Evolutionary conservation across 2,888 invertebrate genomes (phyloP).

Genomic region (Andrena camellia): DNA sequence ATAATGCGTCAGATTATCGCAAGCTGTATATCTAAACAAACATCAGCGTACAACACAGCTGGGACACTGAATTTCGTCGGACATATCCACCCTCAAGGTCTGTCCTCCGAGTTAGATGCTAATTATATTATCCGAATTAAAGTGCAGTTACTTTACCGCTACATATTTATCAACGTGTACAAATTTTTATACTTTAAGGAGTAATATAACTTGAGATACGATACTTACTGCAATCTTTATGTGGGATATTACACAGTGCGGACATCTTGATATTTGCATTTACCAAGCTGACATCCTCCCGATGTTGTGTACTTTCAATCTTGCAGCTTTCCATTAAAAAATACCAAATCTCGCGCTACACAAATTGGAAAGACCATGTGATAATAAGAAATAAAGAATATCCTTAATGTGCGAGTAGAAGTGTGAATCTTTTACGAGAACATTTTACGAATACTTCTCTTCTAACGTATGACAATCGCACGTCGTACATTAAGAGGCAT

Average conservation of each 20-base stretch:
- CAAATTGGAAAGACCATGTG: constrained; percentile 73
- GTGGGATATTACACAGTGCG: constrained; percentile 68
- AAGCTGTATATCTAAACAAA: constrained; percentile 1
- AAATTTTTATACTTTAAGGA: constrained; percentile 53
- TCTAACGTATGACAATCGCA: constrained; percentile 25
- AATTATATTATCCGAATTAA: constrained; percentile 27
- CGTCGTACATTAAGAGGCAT: constrained; percentile 41
- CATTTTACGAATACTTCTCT: constrained; percentile 29
- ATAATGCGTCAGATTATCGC: background rate
- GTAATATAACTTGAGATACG: constrained; percentile 66
- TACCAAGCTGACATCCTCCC: constrained; percentile 71
- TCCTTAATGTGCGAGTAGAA: constrained; percentile 47
- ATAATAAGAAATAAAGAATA: constrained; percentile 65
- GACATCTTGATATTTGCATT: constrained; percentile 71
- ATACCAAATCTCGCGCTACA: constrained; percentile 74
- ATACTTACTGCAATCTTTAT: constrained; percentile 72
- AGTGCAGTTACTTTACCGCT: constrained; percentile 40
- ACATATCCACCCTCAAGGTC: constrained; percentile 30
- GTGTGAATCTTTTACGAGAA: constrained; percentile 54
- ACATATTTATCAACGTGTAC: constrained; percentile 35
- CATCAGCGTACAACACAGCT: constrained; percentile 5
- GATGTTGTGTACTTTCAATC: constrained; percentile 70
- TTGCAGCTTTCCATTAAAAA: constrained; percentile 73
- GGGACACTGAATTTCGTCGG: constrained; percentile 19
- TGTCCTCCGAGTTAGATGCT: constrained; percentile 26